Percentiles rank a stretch among this genome's conserved stretches.
Evolutionary conservation across 2,888 invertebrate species (phyloP).

Genomic region (Euclidia mi): DNA sequence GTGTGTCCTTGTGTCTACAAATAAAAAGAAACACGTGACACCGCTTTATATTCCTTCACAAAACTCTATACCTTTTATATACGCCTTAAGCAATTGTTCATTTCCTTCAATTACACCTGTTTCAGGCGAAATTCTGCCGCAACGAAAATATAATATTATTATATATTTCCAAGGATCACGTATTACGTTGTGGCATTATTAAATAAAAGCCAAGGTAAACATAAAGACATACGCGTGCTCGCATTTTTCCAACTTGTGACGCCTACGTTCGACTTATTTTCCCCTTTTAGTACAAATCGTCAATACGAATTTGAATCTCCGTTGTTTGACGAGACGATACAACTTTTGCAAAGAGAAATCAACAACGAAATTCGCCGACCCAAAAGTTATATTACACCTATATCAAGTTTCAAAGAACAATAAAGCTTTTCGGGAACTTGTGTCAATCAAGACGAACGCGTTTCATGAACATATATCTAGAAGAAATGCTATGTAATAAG

Average conservation of each 20-base stretch:
- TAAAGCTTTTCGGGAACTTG: constrained; percentile 58
- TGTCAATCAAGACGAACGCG: constrained; percentile 61
- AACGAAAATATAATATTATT: neutral
- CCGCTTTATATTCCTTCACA: neutral
- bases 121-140: constrained; percentile 1
- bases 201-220: constrained; percentile 27
- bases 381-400: constrained; percentile 73
- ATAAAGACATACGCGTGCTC: constrained; percentile 21
- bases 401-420: constrained; percentile 65
- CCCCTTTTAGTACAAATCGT: constrained; percentile 36
- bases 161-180: constrained; percentile 24
- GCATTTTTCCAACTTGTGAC: constrained; percentile 27
- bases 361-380: constrained; percentile 59
- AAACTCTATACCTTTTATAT: neutral
- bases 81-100: constrained; percentile 3
- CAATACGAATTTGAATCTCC: constrained; percentile 49
- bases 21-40: neutral
- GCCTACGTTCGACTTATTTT: constrained; percentile 21
- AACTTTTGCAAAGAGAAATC: constrained; percentile 62
- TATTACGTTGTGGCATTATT: too few relatives aligned
- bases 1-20: too few relatives aligned
- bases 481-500: neutral
- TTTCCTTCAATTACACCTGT: constrained; percentile 7
- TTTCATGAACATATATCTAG: constrained; percentile 26
- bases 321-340: constrained; percentile 47